Evolutionary conservation across 2,113 vertebrate species (phyloP), one percentile per base, ranked within the genome.

Genomic region (Forbesichthys agassizii): DNA sequence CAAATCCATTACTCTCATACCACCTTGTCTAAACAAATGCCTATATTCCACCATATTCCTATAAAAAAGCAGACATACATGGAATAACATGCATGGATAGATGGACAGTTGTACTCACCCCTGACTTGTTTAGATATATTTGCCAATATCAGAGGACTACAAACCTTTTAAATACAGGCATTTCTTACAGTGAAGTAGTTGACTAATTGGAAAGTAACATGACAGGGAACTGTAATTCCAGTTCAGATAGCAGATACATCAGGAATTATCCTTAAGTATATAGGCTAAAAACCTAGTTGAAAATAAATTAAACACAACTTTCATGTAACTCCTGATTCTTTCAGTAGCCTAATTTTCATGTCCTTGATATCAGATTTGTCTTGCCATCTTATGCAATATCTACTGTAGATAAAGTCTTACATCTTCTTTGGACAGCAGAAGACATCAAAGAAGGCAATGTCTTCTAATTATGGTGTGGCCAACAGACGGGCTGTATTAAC

Each of bases 371-470:
- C 33, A 13, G 3, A 5, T 42, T 64, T 7, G 42, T 58, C 51
- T 33, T 56, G 10, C 56, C 61, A 66, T 75, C 51, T 60, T 27
- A 5, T 68, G 13, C 48, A 65, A 36, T 61, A 73, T 58, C 68
- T 33, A 53, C 36, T n/a, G 54, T 36, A 54, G 16, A 49, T 72
- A 8, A 75, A 52, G 57, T 75, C 59, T 72, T 66, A 33, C 64
- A 54, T 71, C 42, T 70, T 83, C 66, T 83, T 80, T 82, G 73
- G 80, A 84, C 48, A 79, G 54, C 8, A 46, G 20, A 76, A 54
- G 64, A 71, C 67, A 64, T 61, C 4, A 59, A 73, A 79, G 70
- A 68, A 82, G 74, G 70, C 47, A 0, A 55, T 42, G 18, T 73
- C 47, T 73, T 77, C 54, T 46, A 72, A 61, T 70, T 33, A 77